These are phyloP conservation scores for Pogonocichla stellata DNA, from an alignment of 2,113 vertebrate species.

Conservation along the genomic window DNA sequence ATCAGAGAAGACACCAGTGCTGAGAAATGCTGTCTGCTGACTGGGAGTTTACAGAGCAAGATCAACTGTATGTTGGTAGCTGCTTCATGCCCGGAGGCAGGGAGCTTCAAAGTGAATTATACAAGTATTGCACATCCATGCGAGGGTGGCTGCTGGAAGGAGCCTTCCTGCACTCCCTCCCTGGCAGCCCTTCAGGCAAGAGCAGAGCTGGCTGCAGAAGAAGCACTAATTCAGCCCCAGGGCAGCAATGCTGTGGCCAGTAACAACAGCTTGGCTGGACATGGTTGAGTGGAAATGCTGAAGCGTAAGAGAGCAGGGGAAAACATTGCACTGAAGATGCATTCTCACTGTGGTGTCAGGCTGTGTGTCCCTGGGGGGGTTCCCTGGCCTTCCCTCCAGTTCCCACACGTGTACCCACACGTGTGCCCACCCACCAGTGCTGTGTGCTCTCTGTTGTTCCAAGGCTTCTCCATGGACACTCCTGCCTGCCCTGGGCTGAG, in stretches of 20 bases:
- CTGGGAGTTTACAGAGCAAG: not conserved
- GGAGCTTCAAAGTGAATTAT: constrained; percentile 39
- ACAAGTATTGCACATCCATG: not conserved
- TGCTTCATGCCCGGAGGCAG: not conserved
- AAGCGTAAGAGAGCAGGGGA: not conserved
- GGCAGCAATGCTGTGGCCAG: not conserved
- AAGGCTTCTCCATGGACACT: not conserved
- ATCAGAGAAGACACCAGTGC: not conserved
- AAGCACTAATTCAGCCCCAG: not conserved
- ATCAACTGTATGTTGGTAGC: not conserved
- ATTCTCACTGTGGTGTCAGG: not conserved
- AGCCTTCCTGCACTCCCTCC: not conserved
- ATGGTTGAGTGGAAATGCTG: constrained; percentile 42
- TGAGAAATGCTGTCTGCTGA: not conserved
- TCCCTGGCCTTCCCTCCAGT: not conserved
- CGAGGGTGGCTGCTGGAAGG: constrained; percentile 9
- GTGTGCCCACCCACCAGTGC: not conserved
- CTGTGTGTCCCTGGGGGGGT: not conserved
- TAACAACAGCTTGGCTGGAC: constrained; percentile 27
- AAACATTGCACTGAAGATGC: not conserved
- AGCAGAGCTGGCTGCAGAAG: not conserved
- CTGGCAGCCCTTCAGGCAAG: constrained; percentile 6
- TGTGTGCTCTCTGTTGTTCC: not conserved
- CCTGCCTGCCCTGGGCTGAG: not conserved
- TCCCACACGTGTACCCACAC: not conserved